Evolutionary conservation across 2,888 invertebrate species (phyloP).

Genomic region (Stenurella melanura): DNA sequence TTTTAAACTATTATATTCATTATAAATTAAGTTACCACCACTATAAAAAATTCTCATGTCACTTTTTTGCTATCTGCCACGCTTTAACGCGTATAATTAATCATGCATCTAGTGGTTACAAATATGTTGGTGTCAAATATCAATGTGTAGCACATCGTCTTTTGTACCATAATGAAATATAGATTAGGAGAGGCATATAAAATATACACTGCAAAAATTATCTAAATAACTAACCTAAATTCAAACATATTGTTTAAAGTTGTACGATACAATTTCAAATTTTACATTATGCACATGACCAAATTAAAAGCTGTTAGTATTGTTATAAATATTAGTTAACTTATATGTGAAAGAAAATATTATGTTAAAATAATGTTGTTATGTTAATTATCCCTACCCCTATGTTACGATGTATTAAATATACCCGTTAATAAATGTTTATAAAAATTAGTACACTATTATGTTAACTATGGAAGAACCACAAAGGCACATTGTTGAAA

Average conservation of each 20-base stretch:
- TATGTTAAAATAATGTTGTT: conserved; percentile 21
- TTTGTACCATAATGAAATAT: too few species aligned
- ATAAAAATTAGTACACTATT: conserved; percentile 33
- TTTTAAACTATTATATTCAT: too few species aligned
- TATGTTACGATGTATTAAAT: conserved; percentile 30
- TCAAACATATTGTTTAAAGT: conserved; percentile 20
- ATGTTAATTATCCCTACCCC: conserved; percentile 17
- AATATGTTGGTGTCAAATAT: too few species aligned
- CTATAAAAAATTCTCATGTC: too few species aligned
- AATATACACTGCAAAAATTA: not conserved
- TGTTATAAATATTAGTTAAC: conserved; percentile 23
- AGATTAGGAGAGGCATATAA: not conserved
- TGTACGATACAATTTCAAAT: conserved; percentile 49
- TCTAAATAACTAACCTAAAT: not conserved
- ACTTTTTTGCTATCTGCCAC: too few species aligned
- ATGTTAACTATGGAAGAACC: conserved; percentile 15
- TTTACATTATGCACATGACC: conserved; percentile 51
- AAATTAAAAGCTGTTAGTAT: conserved; percentile 40
- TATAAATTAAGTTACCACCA: too few species aligned
- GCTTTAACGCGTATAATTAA: too few species aligned
- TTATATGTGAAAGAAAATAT: conserved; percentile 14
- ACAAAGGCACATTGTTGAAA: conserved; percentile 32
- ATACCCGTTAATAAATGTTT: conserved; percentile 40
- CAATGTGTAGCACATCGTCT: too few species aligned
- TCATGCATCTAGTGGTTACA: too few species aligned